phyloP scores from a whole-genome alignment of 37 sponge, comb jelly and placozoan genomes.

The Diacarnus erythraeanus region DNA sequence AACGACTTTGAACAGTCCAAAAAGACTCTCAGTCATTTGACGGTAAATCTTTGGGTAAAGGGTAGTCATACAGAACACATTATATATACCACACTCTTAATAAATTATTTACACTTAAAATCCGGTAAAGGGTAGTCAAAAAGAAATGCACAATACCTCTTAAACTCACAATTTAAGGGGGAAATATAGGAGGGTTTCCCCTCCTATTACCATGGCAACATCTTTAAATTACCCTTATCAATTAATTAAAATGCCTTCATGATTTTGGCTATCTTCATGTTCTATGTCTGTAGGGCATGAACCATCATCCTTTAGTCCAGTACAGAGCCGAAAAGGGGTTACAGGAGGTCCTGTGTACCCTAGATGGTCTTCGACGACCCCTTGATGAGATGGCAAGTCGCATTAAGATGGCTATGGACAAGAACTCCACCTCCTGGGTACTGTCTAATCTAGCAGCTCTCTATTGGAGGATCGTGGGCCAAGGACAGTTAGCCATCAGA shows the following conservation, averaged over 20 bases:
- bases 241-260: neutral
- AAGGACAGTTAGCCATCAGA: slow-evolving; percentile 61
- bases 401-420: slow-evolving; percentile 62
- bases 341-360: slow-evolving; percentile 48
- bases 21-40: slow-evolving; percentile 52
- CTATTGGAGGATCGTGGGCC: slow-evolving; percentile 84
- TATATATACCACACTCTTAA: too few species aligned
- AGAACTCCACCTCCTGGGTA: slow-evolving; percentile 68
- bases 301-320: slow-evolving; percentile 34
- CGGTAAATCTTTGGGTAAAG: slow-evolving; percentile 26
- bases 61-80: too few species aligned
- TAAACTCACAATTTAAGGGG: too few species aligned
- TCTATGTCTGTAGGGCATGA: slow-evolving; percentile 44
- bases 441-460: slow-evolving; percentile 72
- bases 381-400: slow-evolving; percentile 73
- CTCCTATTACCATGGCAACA: too few species aligned
- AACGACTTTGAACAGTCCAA: slow-evolving; percentile 32
- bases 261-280: neutral
- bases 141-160: too few species aligned
- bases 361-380: slow-evolving; percentile 25
- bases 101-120: too few species aligned
- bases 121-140: too few species aligned
- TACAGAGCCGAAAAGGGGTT: slow-evolving; percentile 68
- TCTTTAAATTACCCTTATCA: too few species aligned
- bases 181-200: too few species aligned